Base-by-base conservation (phyloP, 2,797 vertebrate genomes). In the Acanthurus tractus region DNA sequence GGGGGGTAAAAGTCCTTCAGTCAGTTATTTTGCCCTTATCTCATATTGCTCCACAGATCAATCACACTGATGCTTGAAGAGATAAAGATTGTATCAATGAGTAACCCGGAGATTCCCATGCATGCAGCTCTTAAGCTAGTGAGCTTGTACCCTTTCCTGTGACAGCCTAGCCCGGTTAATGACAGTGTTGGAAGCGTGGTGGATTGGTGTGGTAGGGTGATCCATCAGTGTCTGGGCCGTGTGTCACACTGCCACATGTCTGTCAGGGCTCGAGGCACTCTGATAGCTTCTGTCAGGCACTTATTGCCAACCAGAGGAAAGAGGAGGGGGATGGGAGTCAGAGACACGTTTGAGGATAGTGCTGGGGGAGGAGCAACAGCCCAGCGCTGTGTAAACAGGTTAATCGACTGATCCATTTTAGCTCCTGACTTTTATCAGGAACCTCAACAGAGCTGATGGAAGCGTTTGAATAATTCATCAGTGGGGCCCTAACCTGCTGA, bases 401-500 rank as follows among this genome's bases (percentile, higher is more conserved):
- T 97, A 96, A 96, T 97, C 96, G 95, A 96, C 96, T 96, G 96
- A 97, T 97, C 96, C 94, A 95, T 95, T 97, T 94, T 94, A 96
- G 95, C 94, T 87, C 93, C 95, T 97, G 96, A 96, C 96, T 94
- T 97, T 96, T 97, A 96, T 97, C 97, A 93, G 92, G 93, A 95
- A 93, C 95, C 93, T 92, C 95, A 94, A 96, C 96, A 95, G 90
- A 97, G 95, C 93, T 93, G 95, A 95, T 94, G 96, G 94, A 93
- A 95, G 94, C 50, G 86, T 92, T 78, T 97, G 96, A 97, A 97
- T 98, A 95, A 97, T 97, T 97, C 96, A 97, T 97, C 93, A 85
- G 90, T 38, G 83, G 93, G 95, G 95, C 95, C 95, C 95, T 95
- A 93, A 96, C 96, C 96, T 92, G 90, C 95, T 92, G 89, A 95